Conservation (phyloP, 2,113 vertebrate genomes). For the Ploceus nigricollis region DNA sequence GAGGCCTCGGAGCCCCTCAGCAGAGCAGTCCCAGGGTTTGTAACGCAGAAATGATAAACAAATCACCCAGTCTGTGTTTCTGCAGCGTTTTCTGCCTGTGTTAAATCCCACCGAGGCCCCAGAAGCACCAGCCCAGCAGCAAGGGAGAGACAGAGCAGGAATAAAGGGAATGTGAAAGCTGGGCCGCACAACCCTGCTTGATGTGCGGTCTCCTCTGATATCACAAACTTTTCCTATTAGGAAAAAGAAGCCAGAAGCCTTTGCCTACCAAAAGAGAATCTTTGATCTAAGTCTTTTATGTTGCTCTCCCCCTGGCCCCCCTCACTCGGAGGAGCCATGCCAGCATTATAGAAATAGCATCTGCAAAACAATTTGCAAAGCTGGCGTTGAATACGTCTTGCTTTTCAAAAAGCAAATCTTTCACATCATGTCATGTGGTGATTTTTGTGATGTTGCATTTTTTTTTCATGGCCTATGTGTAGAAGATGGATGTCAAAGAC, state of each 20-base stretch:
- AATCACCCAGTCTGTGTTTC: background rate
- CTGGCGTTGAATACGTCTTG: background rate
- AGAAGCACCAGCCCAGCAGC: background rate
- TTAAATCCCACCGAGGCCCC: background rate
- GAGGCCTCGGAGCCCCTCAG: background rate
- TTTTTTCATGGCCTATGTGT: background rate
- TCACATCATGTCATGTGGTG: slow-evolving; percentile 16
- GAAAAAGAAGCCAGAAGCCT: slow-evolving; percentile 69
- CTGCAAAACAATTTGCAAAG: slow-evolving; percentile 42
- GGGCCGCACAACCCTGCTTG: slow-evolving; percentile 46
- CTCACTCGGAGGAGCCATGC: slow-evolving; percentile 32
- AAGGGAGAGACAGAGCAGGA: background rate
- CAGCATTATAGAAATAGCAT: slow-evolving; percentile 58
- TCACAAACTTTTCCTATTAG: slow-evolving; percentile 68
- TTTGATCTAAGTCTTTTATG: slow-evolving; percentile 68
- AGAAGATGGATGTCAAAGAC: slow-evolving; percentile 11
- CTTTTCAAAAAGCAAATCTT: slow-evolving; percentile 37
- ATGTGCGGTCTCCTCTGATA: slow-evolving; percentile 65
- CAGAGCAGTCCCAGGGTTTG: background rate
- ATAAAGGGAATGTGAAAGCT: slow-evolving; percentile 29
- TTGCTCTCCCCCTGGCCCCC: background rate
- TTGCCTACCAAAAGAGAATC: slow-evolving; percentile 65
- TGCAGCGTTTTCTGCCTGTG: background rate
- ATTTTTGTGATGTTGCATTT: slow-evolving; percentile 35
- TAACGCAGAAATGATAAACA: background rate